phyloP scores from a whole-genome alignment of 2,888 invertebrate species.

The Aphidoletes aphidimyza region DNA sequence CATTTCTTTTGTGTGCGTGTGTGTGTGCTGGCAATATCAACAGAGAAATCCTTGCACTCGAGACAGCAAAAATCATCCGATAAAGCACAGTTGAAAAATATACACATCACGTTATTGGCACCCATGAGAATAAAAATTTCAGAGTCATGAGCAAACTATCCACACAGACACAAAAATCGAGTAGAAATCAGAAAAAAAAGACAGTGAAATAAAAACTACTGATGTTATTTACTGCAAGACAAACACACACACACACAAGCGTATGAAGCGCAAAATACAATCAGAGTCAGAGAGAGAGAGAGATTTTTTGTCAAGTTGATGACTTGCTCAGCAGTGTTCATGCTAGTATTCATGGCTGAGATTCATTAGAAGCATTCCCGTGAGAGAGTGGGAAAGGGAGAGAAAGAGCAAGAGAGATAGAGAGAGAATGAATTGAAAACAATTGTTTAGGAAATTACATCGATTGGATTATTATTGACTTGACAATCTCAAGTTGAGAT shows the following conservation, averaged over 20 bases:
- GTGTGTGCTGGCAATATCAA: too few relatives aligned
- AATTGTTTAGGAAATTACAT: background rate
- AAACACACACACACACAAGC: background rate
- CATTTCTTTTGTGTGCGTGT: too few relatives aligned
- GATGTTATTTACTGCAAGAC: background rate
- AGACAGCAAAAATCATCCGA: constrained; percentile 1
- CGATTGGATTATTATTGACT: background rate
- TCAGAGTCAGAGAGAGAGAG: background rate
- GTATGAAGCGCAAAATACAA: constrained; percentile 25
- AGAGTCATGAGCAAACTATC: background rate
- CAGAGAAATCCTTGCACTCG: too few relatives aligned
- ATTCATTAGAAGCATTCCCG: background rate
- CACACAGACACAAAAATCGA: background rate
- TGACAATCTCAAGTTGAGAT: too few relatives aligned
- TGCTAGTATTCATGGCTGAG: background rate
- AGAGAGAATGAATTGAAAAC: background rate
- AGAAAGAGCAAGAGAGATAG: background rate
- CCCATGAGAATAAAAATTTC: constrained; percentile 21
- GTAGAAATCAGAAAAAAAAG: background rate
- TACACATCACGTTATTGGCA: constrained; percentile 17
- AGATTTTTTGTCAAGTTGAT: background rate
- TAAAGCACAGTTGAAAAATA: background rate
- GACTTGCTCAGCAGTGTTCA: background rate
- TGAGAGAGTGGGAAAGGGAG: background rate
- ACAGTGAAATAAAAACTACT: background rate